Base-by-base conservation (phyloP, 2,113 vertebrate species). In the Apodemus sylvaticus region DNA sequence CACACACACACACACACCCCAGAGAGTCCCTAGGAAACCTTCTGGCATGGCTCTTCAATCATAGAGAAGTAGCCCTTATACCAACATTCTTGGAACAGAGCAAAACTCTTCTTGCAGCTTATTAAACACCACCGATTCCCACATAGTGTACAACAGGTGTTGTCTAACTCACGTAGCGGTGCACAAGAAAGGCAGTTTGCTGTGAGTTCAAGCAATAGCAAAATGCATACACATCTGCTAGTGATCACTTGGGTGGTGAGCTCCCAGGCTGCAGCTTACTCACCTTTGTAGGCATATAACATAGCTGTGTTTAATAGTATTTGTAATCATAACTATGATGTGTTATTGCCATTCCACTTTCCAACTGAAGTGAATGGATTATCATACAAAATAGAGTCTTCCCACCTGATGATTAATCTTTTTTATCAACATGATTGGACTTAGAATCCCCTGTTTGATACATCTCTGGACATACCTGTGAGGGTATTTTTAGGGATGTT, bases 81-180 rank as follows among this genome's bases (percentile, higher is more conserved):
- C 60, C 42, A 79, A 74, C 90, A 89, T 68, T 91, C 55, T 82
- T 96, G 62, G 62, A 91, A 93, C 7, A 86, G 73, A 82, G 31
- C 60, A 62, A 53, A 94, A 97, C 22, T 78, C 82, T 79, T 93
- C 94, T 68, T 78, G 60, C 73, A 81, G 48, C 26, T 90, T 96
- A 89, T 83, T 92, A 93, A 97, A 70, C 36, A 95, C n/a, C 53
- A 76, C 60, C 42, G 60, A 53, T 45, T 42, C 92, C 53, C 90
- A 66, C n/a, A 90, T 55, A 78, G 91, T 68, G 2, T 8, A 36
- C 7, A 19, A 53, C 64, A 93, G 74, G 83, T 94, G 36, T 34
- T 58, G 31, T 36, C 6, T 53, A 95, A 74, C 76, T 70, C 77
- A 86, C 78, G 62, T 2, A 0, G 51, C 39, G 68, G 86, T 7